These are phyloP conservation scores for Monochamus saltuarius DNA, from an alignment of 1,140 invertebrate genomes.

Conservation along the genomic window DNA sequence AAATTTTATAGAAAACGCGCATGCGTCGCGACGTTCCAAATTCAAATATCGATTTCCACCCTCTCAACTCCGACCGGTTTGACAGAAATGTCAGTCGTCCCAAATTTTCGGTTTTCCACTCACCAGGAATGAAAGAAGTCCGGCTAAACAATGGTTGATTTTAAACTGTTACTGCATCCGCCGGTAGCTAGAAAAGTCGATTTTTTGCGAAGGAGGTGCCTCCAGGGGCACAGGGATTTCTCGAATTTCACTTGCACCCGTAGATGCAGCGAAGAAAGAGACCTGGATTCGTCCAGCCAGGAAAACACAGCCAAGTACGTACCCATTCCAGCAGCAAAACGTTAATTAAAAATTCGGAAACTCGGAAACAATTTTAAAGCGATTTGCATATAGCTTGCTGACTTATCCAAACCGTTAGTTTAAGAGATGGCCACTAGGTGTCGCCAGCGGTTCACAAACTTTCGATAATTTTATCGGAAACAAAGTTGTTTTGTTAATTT, in stretches of 20 bases:
- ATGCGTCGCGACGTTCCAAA: neutral
- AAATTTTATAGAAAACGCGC: too few relatives aligned
- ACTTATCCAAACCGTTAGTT: too few relatives aligned
- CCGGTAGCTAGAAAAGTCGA: conserved; percentile 20
- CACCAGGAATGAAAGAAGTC: too few relatives aligned
- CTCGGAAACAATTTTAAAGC: too few relatives aligned
- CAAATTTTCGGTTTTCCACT: too few relatives aligned
- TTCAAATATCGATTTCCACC: neutral
- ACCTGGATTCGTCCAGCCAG: neutral
- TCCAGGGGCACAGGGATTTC: conserved; percentile 4
- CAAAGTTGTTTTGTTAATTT: too few relatives aligned
- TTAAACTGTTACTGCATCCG: conserved; percentile 32
- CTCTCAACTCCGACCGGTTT: conserved; percentile 6
- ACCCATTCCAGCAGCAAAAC: neutral
- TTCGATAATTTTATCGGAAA: too few relatives aligned
- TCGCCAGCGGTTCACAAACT: too few relatives aligned
- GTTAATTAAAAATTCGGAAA: too few relatives aligned
- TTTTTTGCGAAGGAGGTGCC: conserved; percentile 18
- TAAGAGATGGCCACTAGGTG: too few relatives aligned
- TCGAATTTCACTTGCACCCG: neutral
- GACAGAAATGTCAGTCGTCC: conserved; percentile 21
- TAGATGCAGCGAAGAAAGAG: neutral
- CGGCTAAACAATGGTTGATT: conserved; percentile 32
- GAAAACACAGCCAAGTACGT: neutral
- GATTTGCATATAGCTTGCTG: too few relatives aligned